Conservation (phyloP, 2,888 invertebrate genomes). For the Drosophila niveifrons region DNA sequence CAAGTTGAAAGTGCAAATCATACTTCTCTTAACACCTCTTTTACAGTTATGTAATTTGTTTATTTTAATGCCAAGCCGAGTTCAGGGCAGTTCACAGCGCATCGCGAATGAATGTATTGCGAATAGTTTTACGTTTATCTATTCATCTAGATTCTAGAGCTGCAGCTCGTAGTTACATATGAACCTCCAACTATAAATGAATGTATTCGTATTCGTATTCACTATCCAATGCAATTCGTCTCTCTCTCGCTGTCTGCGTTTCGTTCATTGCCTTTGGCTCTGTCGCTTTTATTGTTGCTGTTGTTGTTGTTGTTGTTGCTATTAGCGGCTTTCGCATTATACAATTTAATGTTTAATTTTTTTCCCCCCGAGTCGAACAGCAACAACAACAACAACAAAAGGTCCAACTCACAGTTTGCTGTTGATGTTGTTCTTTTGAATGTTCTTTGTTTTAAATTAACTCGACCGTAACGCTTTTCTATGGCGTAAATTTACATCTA, state of each 20-base stretch:
- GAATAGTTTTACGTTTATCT: conserved; percentile 19
- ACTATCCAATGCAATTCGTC: conserved; percentile 69
- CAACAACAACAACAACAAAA: conserved; percentile 46
- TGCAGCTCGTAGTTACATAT: conserved; percentile 45
- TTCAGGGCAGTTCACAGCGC: conserved; percentile 55
- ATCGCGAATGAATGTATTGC: conserved; percentile 1
- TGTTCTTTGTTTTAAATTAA: conserved; percentile 85
- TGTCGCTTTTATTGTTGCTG: conserved; percentile 28
- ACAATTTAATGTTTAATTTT: conserved; percentile 80
- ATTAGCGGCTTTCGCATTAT: conserved; percentile 79
- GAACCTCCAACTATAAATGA: conserved; percentile 28
- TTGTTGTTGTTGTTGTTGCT: conserved; percentile 50
- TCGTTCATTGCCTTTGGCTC: conserved; percentile 69
- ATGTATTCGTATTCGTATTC: conserved; percentile 28
- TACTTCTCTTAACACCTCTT: background rate
- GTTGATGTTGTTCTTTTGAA: conserved; percentile 83
- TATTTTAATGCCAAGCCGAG: conserved; percentile 16
- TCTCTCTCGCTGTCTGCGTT: conserved; percentile 61
- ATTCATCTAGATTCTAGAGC: conserved; percentile 36
- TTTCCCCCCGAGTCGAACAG: conserved; percentile 48
- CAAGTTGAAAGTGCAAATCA: background rate
- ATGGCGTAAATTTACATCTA: conserved; percentile 84
- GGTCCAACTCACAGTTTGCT: conserved; percentile 65
- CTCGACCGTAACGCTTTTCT: conserved; percentile 85
- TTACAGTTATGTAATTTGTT: background rate